phyloP scores from a whole-genome alignment of 2,888 invertebrate genomes.

The Limnephilus marmoratus region DNA sequence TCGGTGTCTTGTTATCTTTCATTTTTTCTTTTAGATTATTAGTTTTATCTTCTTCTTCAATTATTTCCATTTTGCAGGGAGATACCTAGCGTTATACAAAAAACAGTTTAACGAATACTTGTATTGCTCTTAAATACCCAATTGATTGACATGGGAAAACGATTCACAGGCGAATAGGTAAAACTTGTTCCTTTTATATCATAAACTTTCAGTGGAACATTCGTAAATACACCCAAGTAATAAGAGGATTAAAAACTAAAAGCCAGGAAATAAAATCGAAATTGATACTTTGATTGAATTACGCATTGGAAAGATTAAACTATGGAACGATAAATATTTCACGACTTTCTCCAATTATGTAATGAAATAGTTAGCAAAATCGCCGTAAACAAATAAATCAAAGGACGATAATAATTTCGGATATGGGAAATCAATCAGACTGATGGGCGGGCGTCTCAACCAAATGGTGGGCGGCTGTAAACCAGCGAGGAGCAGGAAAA shows the following conservation, averaged over 20 bases:
- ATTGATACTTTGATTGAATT: neutral
- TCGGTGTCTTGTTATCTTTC: no score
- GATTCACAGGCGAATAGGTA: neutral
- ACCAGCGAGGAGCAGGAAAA: neutral
- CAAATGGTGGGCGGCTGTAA: neutral
- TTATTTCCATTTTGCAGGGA: no score
- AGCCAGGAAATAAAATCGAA: neutral
- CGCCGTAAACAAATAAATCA: constrained; percentile 66
- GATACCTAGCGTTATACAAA: no score
- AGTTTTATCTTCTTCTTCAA: no score
- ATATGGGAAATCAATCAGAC: constrained; percentile 63
- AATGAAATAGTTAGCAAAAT: constrained; percentile 64
- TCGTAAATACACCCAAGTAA: neutral
- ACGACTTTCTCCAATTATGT: constrained; percentile 60
- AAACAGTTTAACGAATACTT: no score
- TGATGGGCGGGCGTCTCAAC: constrained; percentile 55
- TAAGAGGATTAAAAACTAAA: neutral
- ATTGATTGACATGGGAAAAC: neutral
- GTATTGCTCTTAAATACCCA: neutral
- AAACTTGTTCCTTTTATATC: neutral
- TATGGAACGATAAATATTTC: constrained; percentile 28
- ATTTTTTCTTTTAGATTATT: no score
- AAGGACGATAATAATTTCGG: constrained; percentile 55
- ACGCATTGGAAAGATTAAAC: neutral
- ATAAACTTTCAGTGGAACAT: neutral